Base-by-base conservation (phyloP, 2,113 vertebrate genomes). In the Chunga burmeisteri region DNA sequence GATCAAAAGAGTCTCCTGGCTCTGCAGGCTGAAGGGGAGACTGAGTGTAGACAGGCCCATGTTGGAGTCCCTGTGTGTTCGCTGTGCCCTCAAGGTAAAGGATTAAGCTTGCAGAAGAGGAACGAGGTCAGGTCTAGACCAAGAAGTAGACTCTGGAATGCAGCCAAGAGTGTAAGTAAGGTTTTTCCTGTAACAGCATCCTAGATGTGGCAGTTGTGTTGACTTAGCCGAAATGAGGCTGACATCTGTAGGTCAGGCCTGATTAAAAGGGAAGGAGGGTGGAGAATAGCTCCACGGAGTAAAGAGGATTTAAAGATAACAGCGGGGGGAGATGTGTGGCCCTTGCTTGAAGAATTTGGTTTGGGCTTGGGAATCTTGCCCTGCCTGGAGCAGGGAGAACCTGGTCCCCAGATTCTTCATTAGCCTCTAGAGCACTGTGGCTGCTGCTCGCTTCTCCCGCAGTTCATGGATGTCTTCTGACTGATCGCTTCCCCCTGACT, bases 201-300 rank as follows among this genome's bases (percentile, higher is more conserved):
- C 88, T 92, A 90, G 81, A 97, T 42, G 78, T 97, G 90, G 88
- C 58, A 86, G 65, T 95, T 95, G 88, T 94, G 94, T 97, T 93
- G 96, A 96, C 81, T 96, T 97, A 93, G 83, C 87, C 1, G 13
- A 97, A 96, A 96, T 93, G 81, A 93, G 91, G 93, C 77, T 97
- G 96, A 96, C 93, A 88, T 95, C 86, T 97, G 83, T 95, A 96
- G 90, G 81, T 94, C 93, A 93, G 87, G 61, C 50, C 91, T 94
- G 88, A 89, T 97, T 94, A 96, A 97, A 97, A 95, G 67, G 68
- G 71, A 96, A 96, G 67, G 77, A 93, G 67, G 59, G 40, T 94
- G 65, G 46, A 88, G 86, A 93, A 90, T 38, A 94, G 84, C 80
- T 96, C 46, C n/a, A 20, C 55, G 32, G 92, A 88, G 75, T 68